Evolutionary conservation across 2,797 vertebrate genomes (phyloP), one percentile per base, ranked within the genome.

Genomic region (Halcyon chelicuti): DNA sequence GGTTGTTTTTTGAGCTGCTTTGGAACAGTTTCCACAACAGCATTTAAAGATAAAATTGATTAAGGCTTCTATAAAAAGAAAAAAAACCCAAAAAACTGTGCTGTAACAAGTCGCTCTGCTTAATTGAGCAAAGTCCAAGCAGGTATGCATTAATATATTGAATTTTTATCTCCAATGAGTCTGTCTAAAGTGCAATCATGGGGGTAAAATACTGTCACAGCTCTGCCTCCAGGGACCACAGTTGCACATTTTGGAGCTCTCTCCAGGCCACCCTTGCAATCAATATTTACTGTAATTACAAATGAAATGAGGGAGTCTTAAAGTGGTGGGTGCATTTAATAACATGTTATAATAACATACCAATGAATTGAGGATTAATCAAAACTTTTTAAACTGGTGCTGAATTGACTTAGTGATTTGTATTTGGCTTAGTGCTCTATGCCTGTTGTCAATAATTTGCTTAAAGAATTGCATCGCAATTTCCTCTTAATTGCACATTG

Each of bases 401-500:
- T 77, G 82, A 93, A 80, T 84, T 95, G 91, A 96, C 91, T 95
- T 86, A 54, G 61, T 74, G 77, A 87, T 96, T 96, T 95, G 63
- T 52, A 84, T 90, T 94, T 85, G 80, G 88, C 88, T 92, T 86
- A 47, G 37, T 88, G 77, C 42, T 94, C 10, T 37, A 6, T 66
- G 80, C n/a, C 54, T 91, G 83, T 83, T 95, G 91, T 91, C n/a
- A 92, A 40, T 89, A 89, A 94, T 92, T 91, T 95, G 86, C 51
- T 88, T 29, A 18, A 91, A 90, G 68, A 91, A 93, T 67, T 71
- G 57, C 84, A 25, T 37, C 73, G 68, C 87, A 74, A n/a, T 96
- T 97, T 96, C 78, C 88, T 97, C 79, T 90, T 97, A 97, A 96
- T 97, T 93, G 91, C 65, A 49, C 44, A 39, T 77, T 62, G 33